Percentiles rank a stretch among this genome's conserved stretches.
Evolutionary conservation across 2,888 invertebrate species (phyloP).

Genomic region (Neoascia interrupta): DNA sequence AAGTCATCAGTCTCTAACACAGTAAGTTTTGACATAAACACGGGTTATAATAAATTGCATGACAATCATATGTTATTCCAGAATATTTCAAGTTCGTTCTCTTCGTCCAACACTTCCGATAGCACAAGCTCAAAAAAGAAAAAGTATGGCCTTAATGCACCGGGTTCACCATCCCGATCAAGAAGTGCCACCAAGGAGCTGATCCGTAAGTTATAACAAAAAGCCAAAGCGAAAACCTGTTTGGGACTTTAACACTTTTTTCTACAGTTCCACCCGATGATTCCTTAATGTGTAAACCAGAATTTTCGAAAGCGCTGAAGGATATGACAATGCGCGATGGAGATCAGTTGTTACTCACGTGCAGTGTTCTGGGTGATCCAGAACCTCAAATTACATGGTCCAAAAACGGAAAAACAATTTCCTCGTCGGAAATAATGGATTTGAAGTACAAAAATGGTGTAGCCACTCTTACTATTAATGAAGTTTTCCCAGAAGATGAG

Average conservation of each 20-base stretch:
- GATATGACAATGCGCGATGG: conserved; percentile 92
- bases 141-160: conserved; percentile 86
- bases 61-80: no score
- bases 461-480: conserved; percentile 92
- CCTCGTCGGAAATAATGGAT: conserved; percentile 91
- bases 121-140: conserved; percentile 80
- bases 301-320: conserved; percentile 88
- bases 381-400: conserved; percentile 95
- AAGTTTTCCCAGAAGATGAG: conserved; percentile 97
- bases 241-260: neutral
- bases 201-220: conserved; percentile 79
- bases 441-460: conserved; percentile 94
- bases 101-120: conserved; percentile 72
- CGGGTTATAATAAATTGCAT: neutral
- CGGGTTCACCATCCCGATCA: conserved; percentile 91
- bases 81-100: conserved; percentile 76
- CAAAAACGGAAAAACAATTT: conserved; percentile 88
- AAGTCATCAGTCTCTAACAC: conserved; percentile 71
- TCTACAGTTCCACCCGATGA: conserved; percentile 90
- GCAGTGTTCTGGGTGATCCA: conserved; percentile 93
- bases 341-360: conserved; percentile 90
- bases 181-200: conserved; percentile 94
- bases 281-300: conserved; percentile 91
- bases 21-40: conserved; percentile 69
- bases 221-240: neutral